Evolutionary conservation across 2,113 vertebrate species (phyloP).

Genomic region (Pongo pygmaeus): DNA sequence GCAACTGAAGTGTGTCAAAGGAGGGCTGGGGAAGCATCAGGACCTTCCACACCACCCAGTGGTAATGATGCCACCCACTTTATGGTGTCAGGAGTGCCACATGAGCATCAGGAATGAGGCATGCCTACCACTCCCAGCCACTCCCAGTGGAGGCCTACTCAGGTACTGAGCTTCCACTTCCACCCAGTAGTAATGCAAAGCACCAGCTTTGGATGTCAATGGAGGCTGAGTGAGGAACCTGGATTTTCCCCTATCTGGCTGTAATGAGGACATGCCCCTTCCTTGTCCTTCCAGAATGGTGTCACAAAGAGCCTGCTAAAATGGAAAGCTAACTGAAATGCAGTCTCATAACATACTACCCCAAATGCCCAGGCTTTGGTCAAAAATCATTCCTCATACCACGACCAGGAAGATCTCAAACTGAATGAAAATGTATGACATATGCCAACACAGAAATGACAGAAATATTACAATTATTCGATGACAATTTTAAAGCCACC

Average conservation of each 20-base stretch:
- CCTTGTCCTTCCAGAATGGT: not conserved
- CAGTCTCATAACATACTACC: not conserved
- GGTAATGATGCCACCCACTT: not conserved
- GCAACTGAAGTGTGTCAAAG: not conserved
- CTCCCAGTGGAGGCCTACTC: not conserved
- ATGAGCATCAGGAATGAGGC: not conserved
- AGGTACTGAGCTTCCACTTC: not conserved
- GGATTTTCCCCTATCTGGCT: not conserved
- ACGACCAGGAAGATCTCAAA: not conserved
- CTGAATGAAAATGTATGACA: not conserved
- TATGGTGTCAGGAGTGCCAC: not conserved
- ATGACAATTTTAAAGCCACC: not conserved
- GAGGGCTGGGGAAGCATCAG: not conserved
- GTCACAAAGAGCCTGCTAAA: not conserved
- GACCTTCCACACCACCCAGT: not conserved
- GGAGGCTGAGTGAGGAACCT: not conserved
- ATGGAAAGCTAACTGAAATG: not conserved
- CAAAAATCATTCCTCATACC: not conserved
- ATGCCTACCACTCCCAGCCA: not conserved
- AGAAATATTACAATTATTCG: not conserved
- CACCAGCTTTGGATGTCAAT: not conserved
- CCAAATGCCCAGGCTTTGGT: not conserved
- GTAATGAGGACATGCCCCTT: not conserved
- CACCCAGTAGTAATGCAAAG: not conserved
- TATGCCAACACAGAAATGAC: not conserved